A percentile compares a stretch with the other conserved stretches of the same genome.
Evolutionary conservation across 2,888 invertebrate genomes (phyloP).

Genomic region (Athrips mouffetella): DNA sequence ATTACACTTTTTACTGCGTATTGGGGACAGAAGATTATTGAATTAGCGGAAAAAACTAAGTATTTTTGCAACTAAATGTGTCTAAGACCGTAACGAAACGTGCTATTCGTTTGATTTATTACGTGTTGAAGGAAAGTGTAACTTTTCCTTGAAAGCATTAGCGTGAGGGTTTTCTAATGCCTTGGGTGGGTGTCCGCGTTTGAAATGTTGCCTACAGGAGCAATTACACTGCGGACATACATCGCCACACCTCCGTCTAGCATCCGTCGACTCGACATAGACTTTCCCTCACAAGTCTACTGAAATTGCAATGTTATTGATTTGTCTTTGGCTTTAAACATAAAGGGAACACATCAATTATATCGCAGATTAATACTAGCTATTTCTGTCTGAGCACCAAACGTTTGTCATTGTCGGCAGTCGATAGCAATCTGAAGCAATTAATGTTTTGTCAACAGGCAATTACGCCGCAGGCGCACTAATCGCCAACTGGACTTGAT

Average conservation of each 20-base stretch:
- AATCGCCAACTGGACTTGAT: constrained; percentile 13
- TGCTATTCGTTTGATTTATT: constrained; percentile 11
- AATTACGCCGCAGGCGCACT: constrained; percentile 28
- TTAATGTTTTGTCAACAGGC: constrained; percentile 36
- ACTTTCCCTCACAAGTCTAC: constrained; percentile 36
- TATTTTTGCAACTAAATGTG: constrained; percentile 18
- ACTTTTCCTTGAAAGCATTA: constrained; percentile 25
- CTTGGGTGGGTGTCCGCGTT: constrained; percentile 17
- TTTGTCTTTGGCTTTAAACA: no score
- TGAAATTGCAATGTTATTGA: no score
- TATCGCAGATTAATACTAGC: no score
- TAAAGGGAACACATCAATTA: no score
- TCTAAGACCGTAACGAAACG: background rate
- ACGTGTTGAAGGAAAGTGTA: constrained; percentile 11
- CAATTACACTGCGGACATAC: constrained; percentile 38
- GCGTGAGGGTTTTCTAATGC: constrained; percentile 30
- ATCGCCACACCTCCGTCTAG: constrained; percentile 35
- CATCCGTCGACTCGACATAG: constrained; percentile 17
- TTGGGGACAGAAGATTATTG: constrained; percentile 25
- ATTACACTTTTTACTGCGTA: constrained; percentile 23
- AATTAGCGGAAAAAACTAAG: constrained; percentile 26
- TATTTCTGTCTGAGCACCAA: background rate
- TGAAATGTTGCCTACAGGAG: constrained; percentile 36
- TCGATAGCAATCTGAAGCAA: constrained; percentile 31
- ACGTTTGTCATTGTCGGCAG: constrained; percentile 31